phyloP scores from a whole-genome alignment of 2,888 invertebrate genomes.

The Mactromeris polynyma region DNA sequence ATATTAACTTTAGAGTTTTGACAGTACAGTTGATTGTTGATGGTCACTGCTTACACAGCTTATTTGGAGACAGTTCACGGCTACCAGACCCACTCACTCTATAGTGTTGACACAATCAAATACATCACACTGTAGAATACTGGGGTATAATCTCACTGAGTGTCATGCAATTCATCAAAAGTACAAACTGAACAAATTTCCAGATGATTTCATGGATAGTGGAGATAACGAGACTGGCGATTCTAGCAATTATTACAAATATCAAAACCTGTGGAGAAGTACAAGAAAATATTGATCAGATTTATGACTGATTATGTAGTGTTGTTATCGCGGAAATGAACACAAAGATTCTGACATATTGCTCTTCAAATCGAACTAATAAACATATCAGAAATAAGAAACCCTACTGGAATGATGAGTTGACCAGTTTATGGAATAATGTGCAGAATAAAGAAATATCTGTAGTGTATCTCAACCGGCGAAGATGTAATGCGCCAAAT shows the following conservation, averaged over 20 bases:
- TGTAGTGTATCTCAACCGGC: too few relatives aligned
- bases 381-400: slow-evolving; percentile 31
- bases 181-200: slow-evolving; percentile 24
- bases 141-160: neutral
- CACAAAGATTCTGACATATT: slow-evolving; percentile 28
- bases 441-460: slow-evolving; percentile 23
- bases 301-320: slow-evolving; percentile 37
- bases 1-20: slow-evolving; percentile 34
- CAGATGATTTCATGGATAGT: slow-evolving; percentile 27
- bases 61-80: neutral
- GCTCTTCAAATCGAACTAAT: neutral
- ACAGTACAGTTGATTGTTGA: slow-evolving; percentile 23
- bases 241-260: slow-evolving; percentile 5
- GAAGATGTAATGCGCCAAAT: neutral
- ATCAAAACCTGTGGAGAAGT: slow-evolving; percentile 30
- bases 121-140: neutral
- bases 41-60: neutral
- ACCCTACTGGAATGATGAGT: slow-evolving; percentile 52
- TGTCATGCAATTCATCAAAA: neutral
- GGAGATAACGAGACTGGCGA: slow-evolving; percentile 17
- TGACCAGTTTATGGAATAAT: slow-evolving; percentile 32
- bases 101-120: neutral
- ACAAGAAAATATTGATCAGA: slow-evolving; percentile 26
- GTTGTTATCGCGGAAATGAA: slow-evolving; percentile 41
- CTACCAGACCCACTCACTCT: neutral